Evolutionary conservation across 1,140 invertebrate genomes (phyloP), one percentile per base, ranked within the genome.

Genomic region (Mizuhopecten yessoensis): DNA sequence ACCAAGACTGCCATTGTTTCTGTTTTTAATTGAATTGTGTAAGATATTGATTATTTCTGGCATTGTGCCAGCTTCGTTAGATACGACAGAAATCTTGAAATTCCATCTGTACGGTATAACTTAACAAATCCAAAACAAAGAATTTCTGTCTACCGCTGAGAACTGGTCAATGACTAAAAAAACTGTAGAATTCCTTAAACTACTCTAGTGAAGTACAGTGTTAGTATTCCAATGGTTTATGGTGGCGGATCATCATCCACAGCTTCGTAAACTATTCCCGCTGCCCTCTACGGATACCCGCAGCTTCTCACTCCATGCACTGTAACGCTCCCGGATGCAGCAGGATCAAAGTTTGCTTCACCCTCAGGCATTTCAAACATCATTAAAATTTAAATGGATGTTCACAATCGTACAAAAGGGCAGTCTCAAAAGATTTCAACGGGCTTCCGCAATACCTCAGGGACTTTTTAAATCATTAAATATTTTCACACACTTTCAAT

Each of bases 401-500:
- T 75, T 75, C 57, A n/a, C 3, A 75, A 75, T 75, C 11, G 20
- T 75, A 75, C 57, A 75, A 75, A 75, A 75, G 57, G 57, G 29
- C 57, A 75, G 57, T 75, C n/a, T 75, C 57, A 0, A n/a, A 75
- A 75, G 57, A 75, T 75, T 75, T 75, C n/a, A 75, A 29, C 23
- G 11, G 57, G 57, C 17, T 75, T 75, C n/a, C n/a, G 23, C 57
- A 75, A 29, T 75, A 75, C 57, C 17, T 1, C n/a, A 29, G 57
- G 57, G 57, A 75, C 57, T 29, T 75, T 75, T 29, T 29, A 75
- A 75, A 75, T 29, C 17, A 17, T 75, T 5, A 75, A 75, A 75
- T 75, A 75, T 75, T 75, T 75, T 75, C 57, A n/a, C 57, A 75
- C 42, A 75, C n/a, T 75, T 75, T 75, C 57, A 29, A 29, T 75